These are phyloP conservation scores for Parnassius smintheus DNA, from an alignment of 2,888 invertebrate species.

Conservation along the genomic window DNA sequence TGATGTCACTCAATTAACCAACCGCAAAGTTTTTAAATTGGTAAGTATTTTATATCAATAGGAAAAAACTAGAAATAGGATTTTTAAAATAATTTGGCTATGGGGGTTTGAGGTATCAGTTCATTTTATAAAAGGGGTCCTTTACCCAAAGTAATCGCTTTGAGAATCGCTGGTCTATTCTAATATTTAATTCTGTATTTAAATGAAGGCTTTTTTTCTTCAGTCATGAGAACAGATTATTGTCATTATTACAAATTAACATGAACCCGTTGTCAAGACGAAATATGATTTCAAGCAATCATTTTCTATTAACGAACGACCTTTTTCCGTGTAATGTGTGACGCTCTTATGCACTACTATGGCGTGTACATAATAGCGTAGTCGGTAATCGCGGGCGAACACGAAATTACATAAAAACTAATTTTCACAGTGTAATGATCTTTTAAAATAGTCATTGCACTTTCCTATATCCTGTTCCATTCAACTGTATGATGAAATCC, in stretches of 20 bases:
- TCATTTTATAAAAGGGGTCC: too few relatives aligned
- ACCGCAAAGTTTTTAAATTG: too few relatives aligned
- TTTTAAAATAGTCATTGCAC: slow-evolving; percentile 41
- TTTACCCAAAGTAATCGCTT: too few relatives aligned
- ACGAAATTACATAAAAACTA: slow-evolving; percentile 41
- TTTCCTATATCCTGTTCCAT: slow-evolving; percentile 58
- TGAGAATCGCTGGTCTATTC: too few relatives aligned
- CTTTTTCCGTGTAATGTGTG: slow-evolving; percentile 49
- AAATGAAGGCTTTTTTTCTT: too few relatives aligned
- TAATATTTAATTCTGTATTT: too few relatives aligned
- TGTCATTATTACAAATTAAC: background rate
- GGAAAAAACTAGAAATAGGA: too few relatives aligned
- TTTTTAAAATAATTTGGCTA: too few relatives aligned
- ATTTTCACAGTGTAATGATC: slow-evolving; percentile 29
- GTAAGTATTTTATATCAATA: too few relatives aligned
- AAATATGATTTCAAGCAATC: background rate
- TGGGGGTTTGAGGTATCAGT: too few relatives aligned
- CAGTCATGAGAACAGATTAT: too few relatives aligned
- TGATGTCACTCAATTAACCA: too few relatives aligned
- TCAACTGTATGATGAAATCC: slow-evolving; percentile 18
- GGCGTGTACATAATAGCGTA: slow-evolving; percentile 36
- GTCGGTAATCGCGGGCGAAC: slow-evolving; percentile 33
- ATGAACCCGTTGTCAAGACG: background rate
- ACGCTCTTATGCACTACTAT: slow-evolving; percentile 43
- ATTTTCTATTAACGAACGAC: slow-evolving; percentile 17